Conservation (phyloP, 2,113 vertebrate species). For the Neolamprologus longior region DNA sequence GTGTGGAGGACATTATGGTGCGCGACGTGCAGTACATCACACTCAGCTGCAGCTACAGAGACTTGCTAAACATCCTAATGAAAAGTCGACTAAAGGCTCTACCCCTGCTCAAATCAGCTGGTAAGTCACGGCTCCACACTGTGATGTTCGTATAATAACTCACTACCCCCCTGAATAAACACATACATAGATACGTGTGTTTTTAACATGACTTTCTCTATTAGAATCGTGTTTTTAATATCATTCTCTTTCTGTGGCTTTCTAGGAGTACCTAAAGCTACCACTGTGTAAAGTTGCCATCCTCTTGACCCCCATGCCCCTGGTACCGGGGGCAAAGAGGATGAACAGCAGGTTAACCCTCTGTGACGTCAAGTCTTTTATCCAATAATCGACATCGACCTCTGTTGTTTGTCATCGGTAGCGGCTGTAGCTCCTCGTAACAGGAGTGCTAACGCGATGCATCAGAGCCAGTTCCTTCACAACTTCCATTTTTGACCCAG, state of each 20-base stretch:
- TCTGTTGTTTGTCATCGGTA: background rate
- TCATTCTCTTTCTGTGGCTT: background rate
- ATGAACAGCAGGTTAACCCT: rapidly evolving
- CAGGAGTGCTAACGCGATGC: rapidly evolving
- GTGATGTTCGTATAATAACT: rapidly evolving
- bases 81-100: background rate
- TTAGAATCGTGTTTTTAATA: background rate
- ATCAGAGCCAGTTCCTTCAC: background rate
- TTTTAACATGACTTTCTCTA: background rate
- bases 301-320: background rate
- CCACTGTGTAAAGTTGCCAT: background rate
- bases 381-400: background rate
- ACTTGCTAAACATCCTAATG: background rate
- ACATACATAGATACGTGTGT: background rate
- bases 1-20: background rate
- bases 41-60: background rate
- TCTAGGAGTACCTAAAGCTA: background rate
- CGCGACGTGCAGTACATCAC: background rate
- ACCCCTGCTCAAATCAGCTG: background rate
- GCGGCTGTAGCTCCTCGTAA: background rate
- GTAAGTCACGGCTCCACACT: background rate
- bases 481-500: background rate
- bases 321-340: background rate
- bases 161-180: background rate
- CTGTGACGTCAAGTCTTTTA: background rate